Evolutionary conservation across 2,888 invertebrate species (phyloP).

Genomic region (Archips xylosteana): DNA sequence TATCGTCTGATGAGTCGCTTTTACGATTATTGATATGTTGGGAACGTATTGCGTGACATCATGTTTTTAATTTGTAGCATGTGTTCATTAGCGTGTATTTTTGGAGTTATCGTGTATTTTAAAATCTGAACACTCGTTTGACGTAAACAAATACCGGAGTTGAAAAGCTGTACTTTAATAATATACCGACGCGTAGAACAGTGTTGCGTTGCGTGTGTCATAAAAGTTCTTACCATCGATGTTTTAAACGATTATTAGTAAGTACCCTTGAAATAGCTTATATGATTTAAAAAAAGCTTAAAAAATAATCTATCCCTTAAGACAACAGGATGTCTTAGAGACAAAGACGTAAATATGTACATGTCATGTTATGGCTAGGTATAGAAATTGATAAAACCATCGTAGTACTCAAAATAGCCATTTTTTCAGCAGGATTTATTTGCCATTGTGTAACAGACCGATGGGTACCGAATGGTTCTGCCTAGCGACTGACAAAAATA

Average conservation of each 20-base stretch:
- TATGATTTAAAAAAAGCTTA: not conserved
- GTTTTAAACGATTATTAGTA: not conserved
- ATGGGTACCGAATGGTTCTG: too few species aligned
- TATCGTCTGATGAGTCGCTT: conserved; percentile 40
- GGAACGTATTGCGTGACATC: conserved; percentile 18
- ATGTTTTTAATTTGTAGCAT: conserved; percentile 42
- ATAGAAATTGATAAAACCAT: too few species aligned
- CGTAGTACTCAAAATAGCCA: too few species aligned
- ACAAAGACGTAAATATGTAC: too few species aligned
- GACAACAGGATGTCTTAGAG: too few species aligned
- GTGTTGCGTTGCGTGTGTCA: not conserved
- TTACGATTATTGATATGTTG: conserved; percentile 45
- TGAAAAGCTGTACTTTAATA: not conserved
- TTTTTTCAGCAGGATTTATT: too few species aligned
- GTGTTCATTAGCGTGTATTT: not conserved
- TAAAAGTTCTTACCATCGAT: not conserved
- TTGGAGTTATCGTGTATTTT: not conserved
- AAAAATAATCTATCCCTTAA: not conserved
- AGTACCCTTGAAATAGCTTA: not conserved
- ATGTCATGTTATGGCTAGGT: too few species aligned
- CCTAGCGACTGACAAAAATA: not conserved
- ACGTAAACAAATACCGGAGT: not conserved
- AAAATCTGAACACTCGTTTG: conserved; percentile 15
- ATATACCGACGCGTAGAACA: not conserved
- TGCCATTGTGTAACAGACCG: too few species aligned